Percentiles rank a stretch among this genome's conserved stretches.
These are phyloP conservation scores for Phyllotreta cruciferae DNA, from an alignment of 2,888 invertebrate genomes.

Conservation along the genomic window DNA sequence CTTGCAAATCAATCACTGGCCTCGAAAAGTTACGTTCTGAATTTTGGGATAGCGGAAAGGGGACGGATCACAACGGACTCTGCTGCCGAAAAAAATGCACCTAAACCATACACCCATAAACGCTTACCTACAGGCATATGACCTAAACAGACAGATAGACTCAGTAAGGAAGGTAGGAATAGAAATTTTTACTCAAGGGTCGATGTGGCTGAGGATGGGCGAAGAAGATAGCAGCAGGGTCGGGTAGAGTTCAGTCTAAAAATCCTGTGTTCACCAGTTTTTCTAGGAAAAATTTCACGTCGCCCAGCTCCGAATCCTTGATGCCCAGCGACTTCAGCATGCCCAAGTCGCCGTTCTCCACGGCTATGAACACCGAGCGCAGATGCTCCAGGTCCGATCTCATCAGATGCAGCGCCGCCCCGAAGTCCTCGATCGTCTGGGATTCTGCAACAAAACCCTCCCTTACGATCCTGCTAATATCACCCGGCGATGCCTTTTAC, in stretches of 20 bases:
- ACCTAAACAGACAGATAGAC: conserved; percentile 43
- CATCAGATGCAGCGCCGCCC: conserved; percentile 84
- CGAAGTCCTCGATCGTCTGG: conserved; percentile 94
- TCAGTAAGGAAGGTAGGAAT: conserved; percentile 63
- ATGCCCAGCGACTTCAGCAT: conserved; percentile 94
- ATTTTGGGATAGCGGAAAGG: conserved; percentile 30
- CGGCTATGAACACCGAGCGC: conserved; percentile 94
- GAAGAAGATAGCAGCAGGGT: conserved; percentile 70
- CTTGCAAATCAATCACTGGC: conserved; percentile 2
- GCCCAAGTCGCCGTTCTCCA: conserved; percentile 92
- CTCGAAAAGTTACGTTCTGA: not conserved
- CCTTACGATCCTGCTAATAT: not conserved
- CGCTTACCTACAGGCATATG: too few relatives aligned
- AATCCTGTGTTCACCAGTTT: conserved; percentile 95
- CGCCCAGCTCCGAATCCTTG: conserved; percentile 93
- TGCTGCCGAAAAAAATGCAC: conserved; percentile 53
- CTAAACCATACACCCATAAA: too few relatives aligned
- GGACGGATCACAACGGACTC: conserved; percentile 57
- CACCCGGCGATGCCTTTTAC: conserved; percentile 61
- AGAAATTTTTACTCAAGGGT: conserved; percentile 76
- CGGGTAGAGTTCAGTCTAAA: conserved; percentile 77
- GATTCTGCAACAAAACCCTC: conserved; percentile 71
- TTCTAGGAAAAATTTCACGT: conserved; percentile 95
- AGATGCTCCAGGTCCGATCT: conserved; percentile 90
- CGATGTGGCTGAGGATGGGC: conserved; percentile 69